Conservation (phyloP, 1,140 invertebrate species). For the Drosophila tani region DNA sequence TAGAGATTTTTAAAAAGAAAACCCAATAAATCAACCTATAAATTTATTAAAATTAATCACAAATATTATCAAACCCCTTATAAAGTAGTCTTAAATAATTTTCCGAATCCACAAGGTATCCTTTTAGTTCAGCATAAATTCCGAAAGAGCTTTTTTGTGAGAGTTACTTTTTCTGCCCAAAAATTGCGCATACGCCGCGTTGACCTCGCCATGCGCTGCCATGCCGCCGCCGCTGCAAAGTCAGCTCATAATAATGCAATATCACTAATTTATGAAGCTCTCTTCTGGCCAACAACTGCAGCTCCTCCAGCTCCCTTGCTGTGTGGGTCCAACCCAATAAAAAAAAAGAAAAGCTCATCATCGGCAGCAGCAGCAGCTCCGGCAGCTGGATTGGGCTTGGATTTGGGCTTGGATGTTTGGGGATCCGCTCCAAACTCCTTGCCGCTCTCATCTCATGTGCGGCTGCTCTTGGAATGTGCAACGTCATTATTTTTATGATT, state of each 20-base stretch:
- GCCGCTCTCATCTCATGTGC: constrained; percentile 24
- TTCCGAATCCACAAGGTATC: constrained; percentile 1
- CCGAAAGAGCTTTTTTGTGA: background rate
- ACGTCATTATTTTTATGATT: constrained; percentile 82
- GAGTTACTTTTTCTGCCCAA: constrained; percentile 46
- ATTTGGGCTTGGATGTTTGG: constrained; percentile 15
- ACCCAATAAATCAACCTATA: no score
- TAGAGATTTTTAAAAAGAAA: no score
- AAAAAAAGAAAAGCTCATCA: constrained; percentile 44
- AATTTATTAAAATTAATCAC: background rate
- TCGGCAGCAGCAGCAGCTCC: constrained; percentile 40
- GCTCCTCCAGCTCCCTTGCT: constrained; percentile 53
- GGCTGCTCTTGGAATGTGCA: constrained; percentile 65
- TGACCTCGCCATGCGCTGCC: constrained; percentile 54
- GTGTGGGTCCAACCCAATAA: constrained; percentile 39
- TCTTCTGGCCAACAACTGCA: constrained; percentile 27
- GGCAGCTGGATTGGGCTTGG: constrained; percentile 33
- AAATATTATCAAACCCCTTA: background rate
- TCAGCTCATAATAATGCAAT: constrained; percentile 71
- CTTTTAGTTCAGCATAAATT: background rate
- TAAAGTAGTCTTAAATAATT: background rate
- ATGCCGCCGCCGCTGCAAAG: constrained; percentile 9
- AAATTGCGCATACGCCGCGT: constrained; percentile 78
- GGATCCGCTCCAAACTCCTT: constrained; percentile 29
- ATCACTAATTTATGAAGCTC: constrained; percentile 78